Evolutionary conservation across 1,140 invertebrate species (phyloP), one percentile per base, ranked within the genome.

Genomic region (Lepidotrigona ventralis): DNA sequence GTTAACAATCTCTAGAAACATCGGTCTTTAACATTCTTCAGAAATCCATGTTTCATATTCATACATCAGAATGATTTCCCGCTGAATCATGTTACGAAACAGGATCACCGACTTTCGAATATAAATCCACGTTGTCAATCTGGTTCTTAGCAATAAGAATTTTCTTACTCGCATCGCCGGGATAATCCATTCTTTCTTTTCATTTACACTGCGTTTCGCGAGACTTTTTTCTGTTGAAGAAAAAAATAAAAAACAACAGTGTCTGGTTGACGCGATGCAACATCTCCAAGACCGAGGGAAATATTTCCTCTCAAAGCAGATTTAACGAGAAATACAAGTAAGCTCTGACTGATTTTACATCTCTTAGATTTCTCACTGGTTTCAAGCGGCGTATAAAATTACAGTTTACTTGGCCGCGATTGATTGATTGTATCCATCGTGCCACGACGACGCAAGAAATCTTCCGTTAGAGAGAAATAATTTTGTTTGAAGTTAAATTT

Each of bases 281-380:
- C 12, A 8, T 8, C 6, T 46, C 6, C 58, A 63, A 60, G 1
- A 4, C 1, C 11, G 39, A 76, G 51, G 11, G 39, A 54, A 68
- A 78, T 68, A 68, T 78, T 78, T 56, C 68, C 51, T 21, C n/a
- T 68, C 21, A 1, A 33, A 9, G 14, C 17, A 33, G 51, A 39
- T 51, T 78, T 68, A 68, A 54, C n/a, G 26, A 19, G 63, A 78
- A 63, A 54, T 33, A 15, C 9, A 68, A 68, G 51, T 26, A 68
- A 29, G 64, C 51, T 23, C 63, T n/a, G 2, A 8, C 6, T 46
- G 26, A 63, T 26, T 54, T 68, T 21, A 26, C 19, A 5, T 39
- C 46, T 79, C 53, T 69, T n/a, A 3, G 2, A 14, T 26, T 46
- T 46, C 39, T 46, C 21, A 26, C 23, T 23, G n/a, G 2, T 51